phyloP scores from a whole-genome alignment of 2,888 invertebrate species.

The Myopa testacea region DNA sequence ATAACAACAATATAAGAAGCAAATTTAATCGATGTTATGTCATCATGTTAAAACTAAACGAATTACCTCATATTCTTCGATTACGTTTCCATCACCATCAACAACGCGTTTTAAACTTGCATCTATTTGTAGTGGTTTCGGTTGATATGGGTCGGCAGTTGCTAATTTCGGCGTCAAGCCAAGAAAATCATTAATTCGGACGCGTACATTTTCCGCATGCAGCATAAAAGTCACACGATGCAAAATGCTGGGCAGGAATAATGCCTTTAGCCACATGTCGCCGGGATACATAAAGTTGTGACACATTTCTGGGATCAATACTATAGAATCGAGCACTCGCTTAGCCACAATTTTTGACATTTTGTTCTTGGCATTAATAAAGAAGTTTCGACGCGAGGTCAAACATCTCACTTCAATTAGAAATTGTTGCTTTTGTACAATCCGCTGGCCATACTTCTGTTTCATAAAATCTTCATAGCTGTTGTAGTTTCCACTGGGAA shows the following conservation, averaged over 20 bases:
- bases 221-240: conserved; percentile 73
- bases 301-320: conserved; percentile 90
- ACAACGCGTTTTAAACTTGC: conserved; percentile 57
- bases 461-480: conserved; percentile 83
- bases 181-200: conserved; percentile 63
- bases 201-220: conserved; percentile 64
- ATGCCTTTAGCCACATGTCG: conserved; percentile 86
- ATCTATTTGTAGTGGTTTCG: conserved; percentile 60
- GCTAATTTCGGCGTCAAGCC: conserved; percentile 48
- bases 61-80: conserved; percentile 51
- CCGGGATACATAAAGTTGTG: conserved; percentile 78
- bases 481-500: conserved; percentile 71
- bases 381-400: conserved; percentile 64
- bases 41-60: too few species aligned
- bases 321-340: conserved; percentile 69
- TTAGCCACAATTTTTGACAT: conserved; percentile 58
- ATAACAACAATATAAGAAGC: neutral
- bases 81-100: conserved; percentile 54
- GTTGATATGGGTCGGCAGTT: conserved; percentile 54
- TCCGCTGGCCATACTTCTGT: conserved; percentile 77
- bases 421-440: conserved; percentile 75
- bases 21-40: too few species aligned
- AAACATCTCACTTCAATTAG: conserved; percentile 80
- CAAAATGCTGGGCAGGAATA: conserved; percentile 85
- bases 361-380: conserved; percentile 58